These are phyloP conservation scores for Apistogramma diplotaenia DNA, from an alignment of 2,113 vertebrate species.

Conservation along the genomic window DNA sequence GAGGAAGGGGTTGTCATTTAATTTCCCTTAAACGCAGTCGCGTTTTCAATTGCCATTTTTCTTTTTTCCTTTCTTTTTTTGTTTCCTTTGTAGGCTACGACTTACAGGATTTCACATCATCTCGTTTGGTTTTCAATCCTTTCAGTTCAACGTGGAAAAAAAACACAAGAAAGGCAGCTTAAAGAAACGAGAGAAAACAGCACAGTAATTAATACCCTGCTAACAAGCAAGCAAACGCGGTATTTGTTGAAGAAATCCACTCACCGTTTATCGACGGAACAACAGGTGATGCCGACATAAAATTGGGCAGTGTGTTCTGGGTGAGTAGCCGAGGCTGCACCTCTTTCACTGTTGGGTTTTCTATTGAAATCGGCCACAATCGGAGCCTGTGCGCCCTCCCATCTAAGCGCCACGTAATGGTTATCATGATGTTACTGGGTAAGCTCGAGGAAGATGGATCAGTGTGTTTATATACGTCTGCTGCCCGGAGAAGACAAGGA, in stretches of 20 bases:
- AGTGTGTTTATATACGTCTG: constrained; percentile 77
- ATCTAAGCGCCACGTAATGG: constrained; percentile 61
- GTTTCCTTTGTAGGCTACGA: background rate
- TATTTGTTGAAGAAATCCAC: constrained; percentile 25
- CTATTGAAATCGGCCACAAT: constrained; percentile 55
- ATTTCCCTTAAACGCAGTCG: background rate
- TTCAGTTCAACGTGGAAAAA: background rate
- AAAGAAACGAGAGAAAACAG: background rate
- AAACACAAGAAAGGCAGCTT: background rate
- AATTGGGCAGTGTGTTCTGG: constrained; percentile 15
- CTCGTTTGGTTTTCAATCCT: background rate
- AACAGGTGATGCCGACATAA: constrained; percentile 69
- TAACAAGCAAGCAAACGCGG: background rate
- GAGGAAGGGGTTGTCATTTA: constrained; percentile 33
- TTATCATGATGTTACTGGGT: constrained; percentile 73
- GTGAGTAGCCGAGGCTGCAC: constrained; percentile 26
- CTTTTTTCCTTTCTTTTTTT: background rate
- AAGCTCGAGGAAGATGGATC: constrained; percentile 70
- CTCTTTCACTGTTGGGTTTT: constrained; percentile 38
- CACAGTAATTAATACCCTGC: background rate
- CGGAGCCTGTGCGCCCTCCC: constrained; percentile 57
- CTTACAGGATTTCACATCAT: background rate
- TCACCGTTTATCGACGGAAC: constrained; percentile 65
- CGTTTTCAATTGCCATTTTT: background rate
- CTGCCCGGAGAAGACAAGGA: constrained; percentile 62